Percentiles rank a stretch among this genome's conserved stretches.
phyloP scores from a whole-genome alignment of 2,113 vertebrate genomes.

The Eudyptes chrysolophus region DNA sequence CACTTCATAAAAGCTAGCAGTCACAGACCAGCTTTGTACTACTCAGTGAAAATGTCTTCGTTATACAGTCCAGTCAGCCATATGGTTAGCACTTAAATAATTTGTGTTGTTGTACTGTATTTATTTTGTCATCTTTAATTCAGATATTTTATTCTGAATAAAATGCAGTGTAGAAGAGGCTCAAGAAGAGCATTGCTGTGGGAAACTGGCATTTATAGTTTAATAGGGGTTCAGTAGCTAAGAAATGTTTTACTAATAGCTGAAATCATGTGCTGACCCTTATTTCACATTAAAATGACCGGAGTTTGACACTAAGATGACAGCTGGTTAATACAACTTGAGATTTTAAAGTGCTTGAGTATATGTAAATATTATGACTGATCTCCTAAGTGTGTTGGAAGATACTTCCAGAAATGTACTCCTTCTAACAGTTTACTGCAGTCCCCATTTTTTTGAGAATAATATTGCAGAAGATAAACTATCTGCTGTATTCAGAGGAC shows the following conservation, averaged over 20 bases:
- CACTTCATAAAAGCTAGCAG: neutral
- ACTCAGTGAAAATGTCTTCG: neutral
- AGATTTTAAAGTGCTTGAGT: constrained; percentile 77
- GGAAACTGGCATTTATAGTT: constrained; percentile 3
- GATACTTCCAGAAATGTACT: constrained; percentile 66
- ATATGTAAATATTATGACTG: constrained; percentile 83
- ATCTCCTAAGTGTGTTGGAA: constrained; percentile 68
- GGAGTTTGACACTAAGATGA: constrained; percentile 77
- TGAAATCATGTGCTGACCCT: constrained; percentile 72
- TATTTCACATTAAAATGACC: constrained; percentile 80
- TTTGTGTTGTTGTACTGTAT: neutral
- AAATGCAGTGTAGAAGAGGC: neutral
- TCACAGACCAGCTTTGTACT: neutral
- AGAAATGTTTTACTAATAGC: constrained; percentile 52
- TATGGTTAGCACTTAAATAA: neutral
- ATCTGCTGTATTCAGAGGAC: constrained; percentile 56
- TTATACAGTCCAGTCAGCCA: neutral
- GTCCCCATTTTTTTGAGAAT: constrained; percentile 12
- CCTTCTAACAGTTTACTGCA: constrained; percentile 48
- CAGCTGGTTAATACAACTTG: constrained; percentile 80
- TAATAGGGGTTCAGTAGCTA: constrained; percentile 32
- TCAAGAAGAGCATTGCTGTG: neutral
- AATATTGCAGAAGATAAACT: constrained; percentile 30
- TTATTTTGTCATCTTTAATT: neutral
- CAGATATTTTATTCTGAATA: neutral